Evolutionary conservation across 1,140 invertebrate genomes (phyloP).

Genomic region (Thaumatotibia leucotreta): DNA sequence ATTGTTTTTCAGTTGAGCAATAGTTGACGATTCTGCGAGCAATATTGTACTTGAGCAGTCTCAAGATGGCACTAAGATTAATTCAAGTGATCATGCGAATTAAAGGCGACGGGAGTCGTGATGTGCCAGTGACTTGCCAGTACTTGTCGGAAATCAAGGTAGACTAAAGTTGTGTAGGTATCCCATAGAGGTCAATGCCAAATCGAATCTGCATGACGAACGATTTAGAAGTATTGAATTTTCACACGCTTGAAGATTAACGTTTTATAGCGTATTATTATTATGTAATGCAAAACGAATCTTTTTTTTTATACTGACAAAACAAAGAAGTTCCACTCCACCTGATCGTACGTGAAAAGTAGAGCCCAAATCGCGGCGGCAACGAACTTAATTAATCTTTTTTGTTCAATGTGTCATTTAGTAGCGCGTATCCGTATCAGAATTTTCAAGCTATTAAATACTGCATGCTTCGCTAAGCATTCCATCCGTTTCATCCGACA

Average conservation of each 20-base stretch:
- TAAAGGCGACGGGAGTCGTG: background rate
- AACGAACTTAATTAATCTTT: too few species aligned
- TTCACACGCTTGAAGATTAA: background rate
- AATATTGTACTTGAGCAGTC: background rate
- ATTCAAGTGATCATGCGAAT: background rate
- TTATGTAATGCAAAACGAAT: background rate
- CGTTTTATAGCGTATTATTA: background rate
- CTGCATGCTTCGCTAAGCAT: too few species aligned
- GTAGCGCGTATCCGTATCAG: too few species aligned
- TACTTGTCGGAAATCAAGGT: constrained; percentile 2
- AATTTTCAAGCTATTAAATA: too few species aligned
- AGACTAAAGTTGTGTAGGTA: background rate
- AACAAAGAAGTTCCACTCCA: too few species aligned
- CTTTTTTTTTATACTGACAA: background rate
- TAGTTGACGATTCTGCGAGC: background rate
- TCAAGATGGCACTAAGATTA: background rate
- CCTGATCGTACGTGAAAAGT: too few species aligned
- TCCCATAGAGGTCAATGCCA: background rate
- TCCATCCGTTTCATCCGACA: too few species aligned
- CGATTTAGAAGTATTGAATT: background rate
- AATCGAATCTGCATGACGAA: background rate
- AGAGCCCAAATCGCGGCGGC: too few species aligned
- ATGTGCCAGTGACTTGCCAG: background rate
- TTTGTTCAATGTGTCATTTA: too few species aligned
- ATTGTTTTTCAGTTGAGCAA: background rate